Percentiles rank a stretch among this genome's conserved stretches.
phyloP scores from a whole-genome alignment of 1,140 invertebrate species.

The Drosophila arawakana region DNA sequence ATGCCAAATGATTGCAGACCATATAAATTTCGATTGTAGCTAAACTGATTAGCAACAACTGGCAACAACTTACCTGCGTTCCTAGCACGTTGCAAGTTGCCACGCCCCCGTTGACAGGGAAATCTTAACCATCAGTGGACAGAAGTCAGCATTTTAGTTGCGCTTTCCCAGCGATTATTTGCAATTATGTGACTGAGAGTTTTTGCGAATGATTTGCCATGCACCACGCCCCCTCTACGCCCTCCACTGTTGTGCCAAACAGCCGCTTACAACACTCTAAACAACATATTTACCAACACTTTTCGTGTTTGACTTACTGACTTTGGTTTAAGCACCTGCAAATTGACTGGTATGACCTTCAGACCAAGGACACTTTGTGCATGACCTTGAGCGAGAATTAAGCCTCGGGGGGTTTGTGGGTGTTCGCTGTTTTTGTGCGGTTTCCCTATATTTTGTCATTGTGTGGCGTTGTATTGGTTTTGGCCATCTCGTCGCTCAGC shows the following conservation, averaged over 20 bases:
- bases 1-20: constrained; percentile 81
- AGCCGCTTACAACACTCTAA: not conserved
- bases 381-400: constrained; percentile 24
- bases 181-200: constrained; percentile 73
- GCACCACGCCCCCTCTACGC: not conserved
- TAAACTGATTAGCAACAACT: constrained; percentile 55
- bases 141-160: constrained; percentile 61
- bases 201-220: constrained; percentile 31
- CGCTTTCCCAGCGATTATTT: constrained; percentile 75
- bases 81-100: constrained; percentile 11
- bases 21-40: constrained; percentile 80
- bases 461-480: constrained; percentile 69
- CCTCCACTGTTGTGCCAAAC: not conserved
- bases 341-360: constrained; percentile 52
- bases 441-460: constrained; percentile 58
- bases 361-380: constrained; percentile 56
- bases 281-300: constrained; percentile 18
- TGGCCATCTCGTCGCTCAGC: not conserved
- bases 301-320: constrained; percentile 6
- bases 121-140: constrained; percentile 30
- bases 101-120: constrained; percentile 15
- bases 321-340: no score
- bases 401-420: constrained; percentile 69
- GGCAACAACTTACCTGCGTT: constrained; percentile 13
- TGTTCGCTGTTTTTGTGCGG: constrained; percentile 41